Conservation (phyloP, 2,888 invertebrate genomes). For the Acanthosepion esculentum region DNA sequence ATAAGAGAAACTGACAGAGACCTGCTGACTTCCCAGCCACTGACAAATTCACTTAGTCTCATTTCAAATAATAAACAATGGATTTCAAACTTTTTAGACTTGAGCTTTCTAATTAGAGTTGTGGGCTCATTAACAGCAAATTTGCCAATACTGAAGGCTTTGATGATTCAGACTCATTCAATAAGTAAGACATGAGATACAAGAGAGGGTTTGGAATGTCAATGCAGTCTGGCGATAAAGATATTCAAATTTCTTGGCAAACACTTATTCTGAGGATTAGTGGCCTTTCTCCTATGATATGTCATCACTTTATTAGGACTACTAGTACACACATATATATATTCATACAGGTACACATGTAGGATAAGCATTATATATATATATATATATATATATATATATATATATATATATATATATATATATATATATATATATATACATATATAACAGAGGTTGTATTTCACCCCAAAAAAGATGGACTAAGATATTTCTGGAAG, state of each 20-base stretch:
- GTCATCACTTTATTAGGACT: background rate
- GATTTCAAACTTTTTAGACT: background rate
- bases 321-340: background rate
- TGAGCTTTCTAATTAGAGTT: background rate
- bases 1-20: background rate
- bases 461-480: too few relatives aligned
- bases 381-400: conserved; percentile 25
- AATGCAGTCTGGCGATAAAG: background rate
- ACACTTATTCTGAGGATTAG: background rate
- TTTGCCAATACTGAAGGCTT: background rate
- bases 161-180: background rate
- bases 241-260: conserved; percentile 10
- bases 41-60: conserved; percentile 33
- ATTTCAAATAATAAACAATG: conserved; percentile 3
- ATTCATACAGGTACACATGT: background rate
- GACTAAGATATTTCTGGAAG: too few relatives aligned
- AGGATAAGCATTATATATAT: background rate
- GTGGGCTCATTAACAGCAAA: background rate
- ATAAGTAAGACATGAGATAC: background rate
- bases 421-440: background rate
- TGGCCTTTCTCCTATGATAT: conserved; percentile 22
- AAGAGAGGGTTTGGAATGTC: background rate
- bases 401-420: background rate
- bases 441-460: too few relatives aligned
- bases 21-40: conserved; percentile 4